These are phyloP conservation scores for Bombus turneri DNA, from an alignment of 1,140 invertebrate genomes.

Conservation along the genomic window DNA sequence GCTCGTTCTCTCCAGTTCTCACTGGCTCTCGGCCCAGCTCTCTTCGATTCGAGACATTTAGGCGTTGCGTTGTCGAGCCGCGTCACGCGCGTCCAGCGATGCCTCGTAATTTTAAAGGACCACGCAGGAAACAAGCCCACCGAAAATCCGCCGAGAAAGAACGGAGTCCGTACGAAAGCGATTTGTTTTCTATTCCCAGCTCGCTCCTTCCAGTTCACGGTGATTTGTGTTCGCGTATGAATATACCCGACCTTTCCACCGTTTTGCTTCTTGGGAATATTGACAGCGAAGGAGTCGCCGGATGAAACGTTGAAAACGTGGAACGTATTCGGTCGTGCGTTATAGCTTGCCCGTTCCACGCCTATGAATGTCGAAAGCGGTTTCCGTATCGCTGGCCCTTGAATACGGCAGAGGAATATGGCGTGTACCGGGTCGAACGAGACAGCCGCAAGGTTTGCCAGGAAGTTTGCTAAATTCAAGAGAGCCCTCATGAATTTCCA, in stretches of 20 bases:
- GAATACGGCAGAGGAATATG: neutral
- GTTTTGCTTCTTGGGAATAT: neutral
- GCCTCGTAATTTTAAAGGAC: conserved; percentile 61
- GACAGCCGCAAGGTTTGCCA: neutral
- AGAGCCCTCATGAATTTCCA: conserved; percentile 62
- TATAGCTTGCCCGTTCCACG: neutral
- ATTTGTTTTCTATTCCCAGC: conserved; percentile 51
- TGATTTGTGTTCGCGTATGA: conserved; percentile 47
- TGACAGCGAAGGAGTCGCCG: neutral
- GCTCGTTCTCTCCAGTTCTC: conserved; percentile 13
- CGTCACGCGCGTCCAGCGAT: conserved; percentile 57
- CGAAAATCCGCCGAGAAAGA: conserved; percentile 9
- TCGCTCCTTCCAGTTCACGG: neutral
- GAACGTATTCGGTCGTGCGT: neutral
- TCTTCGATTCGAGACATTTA: conserved; percentile 54
- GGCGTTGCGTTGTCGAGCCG: conserved; percentile 45
- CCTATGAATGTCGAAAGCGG: conserved; percentile 4
- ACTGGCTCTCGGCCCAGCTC: neutral
- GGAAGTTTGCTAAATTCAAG: conserved; percentile 59
- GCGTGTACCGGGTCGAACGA: neutral
- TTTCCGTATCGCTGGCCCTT: neutral
- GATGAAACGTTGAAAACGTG: conserved; percentile 6
- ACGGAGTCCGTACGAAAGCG: conserved; percentile 33
- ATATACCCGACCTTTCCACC: neutral
- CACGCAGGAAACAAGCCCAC: conserved; percentile 9